Evolutionary conservation across 1,140 invertebrate genomes (phyloP).

Genomic region (Pissodes strobi): DNA sequence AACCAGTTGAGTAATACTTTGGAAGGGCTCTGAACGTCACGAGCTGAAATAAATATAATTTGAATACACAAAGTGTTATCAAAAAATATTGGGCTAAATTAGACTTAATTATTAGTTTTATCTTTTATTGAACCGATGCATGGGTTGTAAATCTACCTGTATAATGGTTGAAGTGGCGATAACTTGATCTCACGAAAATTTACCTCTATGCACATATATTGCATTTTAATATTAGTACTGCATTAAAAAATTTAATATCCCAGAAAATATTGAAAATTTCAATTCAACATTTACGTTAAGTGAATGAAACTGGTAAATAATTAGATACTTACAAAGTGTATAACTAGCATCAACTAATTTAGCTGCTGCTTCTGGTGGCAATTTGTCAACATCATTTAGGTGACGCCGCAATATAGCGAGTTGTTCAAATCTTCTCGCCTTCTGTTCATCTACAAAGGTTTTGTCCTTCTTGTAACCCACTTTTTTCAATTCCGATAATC

Average conservation of each 20-base stretch:
- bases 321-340: conserved; percentile 73
- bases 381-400: conserved; percentile 67
- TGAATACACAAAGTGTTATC: conserved; percentile 18
- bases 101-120: too few species aligned
- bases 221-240: too few species aligned
- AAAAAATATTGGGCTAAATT: conserved; percentile 12
- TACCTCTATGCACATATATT: too few species aligned
- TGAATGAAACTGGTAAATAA: too few species aligned
- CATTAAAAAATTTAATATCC: too few species aligned
- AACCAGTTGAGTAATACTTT: conserved; percentile 79
- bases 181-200: too few species aligned
- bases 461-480: conserved; percentile 75
- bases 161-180: too few species aligned
- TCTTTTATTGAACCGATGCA: too few species aligned
- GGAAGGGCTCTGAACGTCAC: conserved; percentile 74
- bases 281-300: too few species aligned
- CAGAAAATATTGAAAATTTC: conserved; percentile 16
- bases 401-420: conserved; percentile 69
- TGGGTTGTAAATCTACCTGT: too few species aligned
- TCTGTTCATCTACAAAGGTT: conserved; percentile 72
- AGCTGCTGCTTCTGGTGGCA: conserved; percentile 69
- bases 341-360: conserved; percentile 71
- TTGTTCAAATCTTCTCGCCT: conserved; percentile 71
- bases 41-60: conserved; percentile 61
- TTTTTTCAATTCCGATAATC: conserved; percentile 73